phyloP scores from a whole-genome alignment of 1,140 invertebrate species.

The Cyclina sinensis region DNA sequence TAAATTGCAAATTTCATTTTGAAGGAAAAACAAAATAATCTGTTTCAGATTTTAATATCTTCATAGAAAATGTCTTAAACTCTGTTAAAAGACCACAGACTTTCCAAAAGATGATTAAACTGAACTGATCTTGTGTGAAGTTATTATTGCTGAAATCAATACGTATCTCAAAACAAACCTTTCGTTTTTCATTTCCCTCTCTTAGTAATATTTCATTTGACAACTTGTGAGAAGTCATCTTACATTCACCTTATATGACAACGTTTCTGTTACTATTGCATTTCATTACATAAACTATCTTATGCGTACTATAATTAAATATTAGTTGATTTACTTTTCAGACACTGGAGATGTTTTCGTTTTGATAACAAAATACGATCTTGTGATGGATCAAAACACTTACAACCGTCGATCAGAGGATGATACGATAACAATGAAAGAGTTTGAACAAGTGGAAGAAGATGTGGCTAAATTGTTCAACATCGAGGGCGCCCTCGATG shows the following conservation, averaged over 20 bases:
- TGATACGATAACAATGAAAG: background rate
- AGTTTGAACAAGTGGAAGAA: background rate
- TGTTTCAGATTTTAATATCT: no score
- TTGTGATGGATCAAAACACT: background rate
- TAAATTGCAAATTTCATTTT: background rate
- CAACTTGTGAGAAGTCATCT: background rate
- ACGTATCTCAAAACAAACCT: background rate
- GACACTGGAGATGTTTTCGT: slow-evolving; percentile 30
- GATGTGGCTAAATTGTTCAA: slow-evolving; percentile 6
- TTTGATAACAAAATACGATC: slow-evolving; percentile 44
- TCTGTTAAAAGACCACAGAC: no score
- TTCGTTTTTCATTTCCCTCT: background rate
- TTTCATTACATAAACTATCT: no score
- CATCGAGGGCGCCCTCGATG: background rate
- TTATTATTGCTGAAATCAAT: no score
- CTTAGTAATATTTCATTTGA: background rate
- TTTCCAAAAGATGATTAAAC: no score
- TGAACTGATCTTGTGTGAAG: no score
- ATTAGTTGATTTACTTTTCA: background rate
- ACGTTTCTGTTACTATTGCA: no score
- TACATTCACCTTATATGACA: background rate
- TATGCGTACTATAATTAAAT: no score
- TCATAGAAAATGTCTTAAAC: background rate
- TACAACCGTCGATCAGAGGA: background rate
- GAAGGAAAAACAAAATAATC: background rate